Percentiles rank a stretch among this genome's conserved stretches.
Conservation (phyloP, 2,888 invertebrate species). For the Chrysotoxum bicinctum region DNA sequence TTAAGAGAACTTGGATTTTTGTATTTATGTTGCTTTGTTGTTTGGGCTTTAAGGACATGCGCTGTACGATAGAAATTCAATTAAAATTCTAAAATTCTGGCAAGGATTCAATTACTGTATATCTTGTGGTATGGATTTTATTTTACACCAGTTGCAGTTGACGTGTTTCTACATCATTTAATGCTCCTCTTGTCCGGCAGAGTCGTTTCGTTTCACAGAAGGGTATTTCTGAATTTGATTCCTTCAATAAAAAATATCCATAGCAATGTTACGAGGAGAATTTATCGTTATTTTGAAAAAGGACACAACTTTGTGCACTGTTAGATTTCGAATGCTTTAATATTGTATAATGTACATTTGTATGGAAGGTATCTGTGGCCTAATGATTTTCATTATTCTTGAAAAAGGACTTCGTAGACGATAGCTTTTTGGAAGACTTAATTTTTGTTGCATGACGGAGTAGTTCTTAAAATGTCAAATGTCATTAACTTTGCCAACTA, state of each 20-base stretch:
- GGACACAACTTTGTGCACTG: neutral
- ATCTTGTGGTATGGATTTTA: conserved; percentile 27
- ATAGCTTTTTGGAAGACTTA: conserved; percentile 1
- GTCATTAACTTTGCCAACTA: conserved; percentile 18
- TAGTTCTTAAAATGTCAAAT: conserved; percentile 58
- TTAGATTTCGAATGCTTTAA: neutral
- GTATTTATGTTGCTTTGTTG: neutral
- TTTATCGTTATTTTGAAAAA: conserved; percentile 4
- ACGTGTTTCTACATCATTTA: conserved; percentile 30
- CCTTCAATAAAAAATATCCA: neutral
- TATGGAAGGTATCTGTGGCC: neutral
- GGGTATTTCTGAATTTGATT: conserved; percentile 25
- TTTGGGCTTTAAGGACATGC: conserved; percentile 43
- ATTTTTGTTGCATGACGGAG: neutral
- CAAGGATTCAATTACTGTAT: conserved; percentile 57
- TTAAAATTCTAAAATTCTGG: conserved; percentile 7
- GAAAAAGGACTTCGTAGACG: neutral
- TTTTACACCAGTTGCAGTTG: conserved; percentile 51
- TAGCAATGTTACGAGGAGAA: neutral
- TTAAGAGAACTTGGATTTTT: conserved; percentile 38
- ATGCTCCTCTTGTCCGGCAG: neutral
- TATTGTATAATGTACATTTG: neutral
- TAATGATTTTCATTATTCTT: neutral
- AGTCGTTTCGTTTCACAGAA: neutral
- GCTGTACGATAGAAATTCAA: conserved; percentile 19